Evolutionary conservation across 2,888 invertebrate species (phyloP).

Genomic region (Germaria angustata): DNA sequence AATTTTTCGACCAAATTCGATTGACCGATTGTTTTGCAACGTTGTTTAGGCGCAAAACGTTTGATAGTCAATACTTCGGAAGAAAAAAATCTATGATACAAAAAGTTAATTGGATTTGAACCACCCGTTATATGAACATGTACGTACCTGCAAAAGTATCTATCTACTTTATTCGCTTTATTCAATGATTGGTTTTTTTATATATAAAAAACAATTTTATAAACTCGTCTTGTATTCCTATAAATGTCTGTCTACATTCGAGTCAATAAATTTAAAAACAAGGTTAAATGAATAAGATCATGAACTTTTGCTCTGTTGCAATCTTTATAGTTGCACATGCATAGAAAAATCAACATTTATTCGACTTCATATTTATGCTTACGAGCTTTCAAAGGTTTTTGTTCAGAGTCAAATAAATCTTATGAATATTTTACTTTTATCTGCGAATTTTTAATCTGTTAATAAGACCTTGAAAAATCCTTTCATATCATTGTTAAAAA

Average conservation of each 20-base stretch:
- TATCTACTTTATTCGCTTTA: background rate
- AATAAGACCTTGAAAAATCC: slow-evolving; percentile 15
- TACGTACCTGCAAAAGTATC: background rate
- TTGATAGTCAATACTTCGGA: too few species aligned
- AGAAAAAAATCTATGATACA: too few species aligned
- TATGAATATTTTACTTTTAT: background rate
- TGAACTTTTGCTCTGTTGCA: slow-evolving; percentile 64
- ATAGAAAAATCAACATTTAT: background rate
- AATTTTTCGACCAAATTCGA: too few species aligned
- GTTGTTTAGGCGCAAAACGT: too few species aligned
- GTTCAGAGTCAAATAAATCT: background rate
- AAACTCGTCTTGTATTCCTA: slow-evolving; percentile 45
- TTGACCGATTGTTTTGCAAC: too few species aligned
- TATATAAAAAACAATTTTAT: slow-evolving; percentile 1
- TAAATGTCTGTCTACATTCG: slow-evolving; percentile 36
- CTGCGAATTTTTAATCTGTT: background rate
- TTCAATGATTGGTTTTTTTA: background rate
- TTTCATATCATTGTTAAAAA: background rate
- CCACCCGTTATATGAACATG: too few species aligned
- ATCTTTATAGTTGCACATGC: background rate
- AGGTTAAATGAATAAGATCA: slow-evolving; percentile 68
- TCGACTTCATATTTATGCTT: background rate
- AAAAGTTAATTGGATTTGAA: too few species aligned
- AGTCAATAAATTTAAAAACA: slow-evolving; percentile 62
- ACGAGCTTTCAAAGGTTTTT: background rate